A percentile compares a stretch with the other conserved stretches of the same genome.
phyloP scores from a whole-genome alignment of 2,113 vertebrate species.

The Macroglossus sobrinus region DNA sequence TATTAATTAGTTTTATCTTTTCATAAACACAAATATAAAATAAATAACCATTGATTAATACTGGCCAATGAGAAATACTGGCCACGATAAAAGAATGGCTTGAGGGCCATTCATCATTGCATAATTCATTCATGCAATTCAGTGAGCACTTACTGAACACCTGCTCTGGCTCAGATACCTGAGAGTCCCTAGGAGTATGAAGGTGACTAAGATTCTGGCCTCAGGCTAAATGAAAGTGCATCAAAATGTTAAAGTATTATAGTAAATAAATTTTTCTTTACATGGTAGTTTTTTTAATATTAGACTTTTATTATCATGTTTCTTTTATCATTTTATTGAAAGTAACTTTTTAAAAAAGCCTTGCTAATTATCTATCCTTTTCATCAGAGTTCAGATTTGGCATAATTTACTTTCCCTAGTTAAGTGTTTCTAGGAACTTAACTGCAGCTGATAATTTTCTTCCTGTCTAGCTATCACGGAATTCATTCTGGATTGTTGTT shows the following conservation, averaged over 20 bases:
- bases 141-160: neutral
- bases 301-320: neutral
- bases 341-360: neutral
- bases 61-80: neutral
- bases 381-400: neutral
- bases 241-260: neutral
- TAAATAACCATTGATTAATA: neutral
- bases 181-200: neutral
- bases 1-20: neutral
- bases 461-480: neutral
- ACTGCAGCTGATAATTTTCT: conserved; percentile 25
- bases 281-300: neutral
- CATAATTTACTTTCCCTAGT: conserved; percentile 24
- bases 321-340: neutral
- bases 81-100: neutral
- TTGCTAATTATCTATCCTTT: neutral
- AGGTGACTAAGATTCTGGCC: neutral
- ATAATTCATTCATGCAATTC: neutral
- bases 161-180: neutral
- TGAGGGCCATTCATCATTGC: no score
- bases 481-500: conserved; percentile 15
- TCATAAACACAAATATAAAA: neutral
- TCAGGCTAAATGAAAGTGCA: neutral
- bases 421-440: neutral
- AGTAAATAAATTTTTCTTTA: neutral